Evolutionary conservation across 2,113 vertebrate genomes (phyloP).

Genomic region (Eublepharis macularius): DNA sequence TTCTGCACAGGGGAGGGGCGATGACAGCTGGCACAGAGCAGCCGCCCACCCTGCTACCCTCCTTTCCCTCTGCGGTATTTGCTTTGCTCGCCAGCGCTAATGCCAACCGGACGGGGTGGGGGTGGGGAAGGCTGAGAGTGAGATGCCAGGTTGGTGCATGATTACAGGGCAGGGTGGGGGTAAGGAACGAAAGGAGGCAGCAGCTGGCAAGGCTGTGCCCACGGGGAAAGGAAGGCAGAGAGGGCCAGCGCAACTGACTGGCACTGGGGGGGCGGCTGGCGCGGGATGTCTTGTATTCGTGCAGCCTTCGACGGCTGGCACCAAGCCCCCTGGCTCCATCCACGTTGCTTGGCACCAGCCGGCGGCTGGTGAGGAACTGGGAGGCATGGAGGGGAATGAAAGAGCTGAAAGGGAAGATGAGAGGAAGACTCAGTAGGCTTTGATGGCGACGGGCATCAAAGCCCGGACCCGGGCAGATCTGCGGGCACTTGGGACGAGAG

Average conservation of each 20-base stretch:
- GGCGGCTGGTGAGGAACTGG: background rate
- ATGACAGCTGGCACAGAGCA: constrained; percentile 34
- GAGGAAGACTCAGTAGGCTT: background rate
- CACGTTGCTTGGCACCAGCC: constrained; percentile 64
- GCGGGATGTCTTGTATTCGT: background rate
- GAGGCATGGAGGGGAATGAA: constrained; percentile 42
- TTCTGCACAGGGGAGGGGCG: constrained; percentile 22
- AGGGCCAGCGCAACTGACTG: constrained; percentile 7
- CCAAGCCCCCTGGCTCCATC: constrained; percentile 61
- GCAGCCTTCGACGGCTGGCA: background rate
- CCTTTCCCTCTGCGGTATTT: constrained; percentile 27
- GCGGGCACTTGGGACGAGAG: background rate
- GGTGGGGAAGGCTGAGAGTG: constrained; percentile 43
- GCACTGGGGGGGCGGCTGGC: constrained; percentile 27
- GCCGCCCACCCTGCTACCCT: constrained; percentile 27
- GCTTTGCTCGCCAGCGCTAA: constrained; percentile 6
- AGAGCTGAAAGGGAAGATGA: background rate
- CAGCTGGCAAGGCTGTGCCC: constrained; percentile 30
- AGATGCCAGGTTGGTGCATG: constrained; percentile 59
- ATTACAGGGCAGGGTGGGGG: background rate
- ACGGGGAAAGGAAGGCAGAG: constrained; percentile 3
- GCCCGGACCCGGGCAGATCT: background rate
- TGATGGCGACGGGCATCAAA: background rate
- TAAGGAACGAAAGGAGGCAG: background rate
- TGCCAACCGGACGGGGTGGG: constrained; percentile 43